Evolutionary conservation across 2,888 invertebrate species (phyloP).

Genomic region (Euzetes globulus): DNA sequence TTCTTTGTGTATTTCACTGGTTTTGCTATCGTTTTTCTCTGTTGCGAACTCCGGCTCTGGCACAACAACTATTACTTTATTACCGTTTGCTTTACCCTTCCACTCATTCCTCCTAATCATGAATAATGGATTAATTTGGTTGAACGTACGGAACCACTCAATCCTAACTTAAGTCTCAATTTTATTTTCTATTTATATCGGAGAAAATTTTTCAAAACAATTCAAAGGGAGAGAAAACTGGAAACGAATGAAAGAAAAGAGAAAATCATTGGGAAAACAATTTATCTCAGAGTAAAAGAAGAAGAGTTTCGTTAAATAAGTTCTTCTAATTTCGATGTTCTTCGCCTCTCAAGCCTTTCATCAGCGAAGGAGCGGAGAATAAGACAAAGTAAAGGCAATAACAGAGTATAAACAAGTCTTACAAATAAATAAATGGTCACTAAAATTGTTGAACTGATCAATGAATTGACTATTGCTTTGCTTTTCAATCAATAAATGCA

Average conservation of each 20-base stretch:
- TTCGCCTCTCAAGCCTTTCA: conserved; percentile 8
- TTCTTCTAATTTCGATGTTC: not conserved
- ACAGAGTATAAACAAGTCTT: not conserved
- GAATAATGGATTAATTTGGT: conserved; percentile 25
- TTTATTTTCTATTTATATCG: not conserved
- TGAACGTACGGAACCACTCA: not conserved
- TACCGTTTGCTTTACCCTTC: not conserved
- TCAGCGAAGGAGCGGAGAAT: not conserved
- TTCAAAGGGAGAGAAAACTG: not conserved
- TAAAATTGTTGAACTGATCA: not conserved
- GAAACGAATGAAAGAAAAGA: not conserved
- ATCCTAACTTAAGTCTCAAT: not conserved
- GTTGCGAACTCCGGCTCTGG: too few species aligned
- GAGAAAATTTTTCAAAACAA: not conserved
- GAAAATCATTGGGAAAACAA: not conserved
- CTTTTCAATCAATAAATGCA: conserved; percentile 15
- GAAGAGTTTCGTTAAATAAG: conserved; percentile 4
- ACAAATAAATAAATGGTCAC: conserved; percentile 7
- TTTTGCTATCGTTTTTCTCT: too few species aligned
- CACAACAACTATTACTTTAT: too few species aligned
- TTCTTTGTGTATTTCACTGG: too few species aligned
- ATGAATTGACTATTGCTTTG: not conserved
- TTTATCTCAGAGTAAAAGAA: not conserved
- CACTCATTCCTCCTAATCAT: conserved; percentile 8
- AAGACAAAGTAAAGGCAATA: not conserved